Conservation (phyloP, 2,888 invertebrate genomes). For the Anodontia alba region DNA sequence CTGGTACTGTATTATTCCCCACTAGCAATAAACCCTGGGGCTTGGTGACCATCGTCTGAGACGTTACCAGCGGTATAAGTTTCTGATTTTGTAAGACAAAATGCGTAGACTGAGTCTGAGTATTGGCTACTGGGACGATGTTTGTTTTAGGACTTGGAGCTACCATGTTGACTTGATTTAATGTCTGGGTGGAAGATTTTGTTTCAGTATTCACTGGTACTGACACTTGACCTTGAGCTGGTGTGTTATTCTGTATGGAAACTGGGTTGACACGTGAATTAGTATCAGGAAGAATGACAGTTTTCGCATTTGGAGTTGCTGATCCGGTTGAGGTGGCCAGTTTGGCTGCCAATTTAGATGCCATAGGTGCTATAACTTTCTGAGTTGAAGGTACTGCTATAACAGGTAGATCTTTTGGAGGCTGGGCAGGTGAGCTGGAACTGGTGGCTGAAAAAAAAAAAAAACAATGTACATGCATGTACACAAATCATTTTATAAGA, state of each 20-base stretch:
- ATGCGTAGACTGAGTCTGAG: not conserved
- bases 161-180: not conserved
- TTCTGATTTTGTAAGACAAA: slow-evolving; percentile 12
- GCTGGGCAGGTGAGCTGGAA: not conserved
- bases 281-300: not conserved
- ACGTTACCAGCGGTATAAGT: not conserved
- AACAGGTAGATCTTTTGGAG: not conserved
- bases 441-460: too few relatives aligned
- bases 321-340: not conserved
- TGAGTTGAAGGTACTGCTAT: slow-evolving; percentile 10
- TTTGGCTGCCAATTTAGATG: not conserved
- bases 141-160: not conserved
- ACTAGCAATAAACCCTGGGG: not conserved
- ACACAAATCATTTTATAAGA: too few relatives aligned
- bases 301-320: not conserved
- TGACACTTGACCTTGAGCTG: not conserved
- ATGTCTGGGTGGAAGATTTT: not conserved
- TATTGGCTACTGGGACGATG: not conserved
- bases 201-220: not conserved
- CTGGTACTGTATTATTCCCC: not conserved
- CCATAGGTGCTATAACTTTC: not conserved
- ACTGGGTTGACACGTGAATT: not conserved
- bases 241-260: not conserved
- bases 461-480: too few relatives aligned
- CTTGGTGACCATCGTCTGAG: not conserved